A percentile compares a stretch with the other conserved stretches of the same genome.
These are phyloP conservation scores for Parnassius smintheus DNA, from an alignment of 2,888 invertebrate genomes.

Conservation along the genomic window DNA sequence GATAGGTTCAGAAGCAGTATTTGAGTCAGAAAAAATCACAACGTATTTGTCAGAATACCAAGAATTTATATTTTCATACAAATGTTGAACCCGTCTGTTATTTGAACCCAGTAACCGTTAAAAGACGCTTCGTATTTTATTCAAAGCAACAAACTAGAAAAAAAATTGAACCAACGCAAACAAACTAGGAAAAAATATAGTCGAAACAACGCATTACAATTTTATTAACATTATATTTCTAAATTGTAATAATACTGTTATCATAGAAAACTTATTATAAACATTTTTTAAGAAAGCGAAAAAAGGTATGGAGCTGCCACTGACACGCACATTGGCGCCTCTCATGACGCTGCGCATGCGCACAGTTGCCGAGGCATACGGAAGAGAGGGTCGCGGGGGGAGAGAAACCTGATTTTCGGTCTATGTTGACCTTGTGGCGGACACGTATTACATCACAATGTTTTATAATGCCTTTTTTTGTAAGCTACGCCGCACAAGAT, in stretches of 20 bases:
- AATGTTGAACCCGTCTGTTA: too few species aligned
- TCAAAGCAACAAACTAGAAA: too few species aligned
- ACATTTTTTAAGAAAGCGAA: not conserved
- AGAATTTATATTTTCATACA: too few species aligned
- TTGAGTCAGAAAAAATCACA: too few species aligned
- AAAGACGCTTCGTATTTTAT: too few species aligned
- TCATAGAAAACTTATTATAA: not conserved
- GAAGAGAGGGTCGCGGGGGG: conserved; percentile 40
- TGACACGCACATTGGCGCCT: conserved; percentile 44
- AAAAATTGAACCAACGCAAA: too few species aligned
- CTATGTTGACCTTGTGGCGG: conserved; percentile 76
- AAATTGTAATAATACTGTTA: not conserved
- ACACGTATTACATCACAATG: conserved; percentile 74
- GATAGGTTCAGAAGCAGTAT: too few species aligned
- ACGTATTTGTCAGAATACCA: too few species aligned
- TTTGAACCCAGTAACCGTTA: too few species aligned
- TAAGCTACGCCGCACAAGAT: conserved; percentile 26
- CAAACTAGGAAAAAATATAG: too few species aligned
- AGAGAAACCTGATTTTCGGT: conserved; percentile 78
- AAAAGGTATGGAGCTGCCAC: conserved; percentile 21
- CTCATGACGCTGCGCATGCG: conserved; percentile 57
- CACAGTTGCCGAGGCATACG: conserved; percentile 39
- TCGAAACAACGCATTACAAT: too few species aligned
- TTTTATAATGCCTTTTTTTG: conserved; percentile 63
- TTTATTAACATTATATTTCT: too few species aligned